These are phyloP conservation scores for Schlechtendalia chinensis DNA, from an alignment of 1,140 invertebrate genomes.

Conservation along the genomic window DNA sequence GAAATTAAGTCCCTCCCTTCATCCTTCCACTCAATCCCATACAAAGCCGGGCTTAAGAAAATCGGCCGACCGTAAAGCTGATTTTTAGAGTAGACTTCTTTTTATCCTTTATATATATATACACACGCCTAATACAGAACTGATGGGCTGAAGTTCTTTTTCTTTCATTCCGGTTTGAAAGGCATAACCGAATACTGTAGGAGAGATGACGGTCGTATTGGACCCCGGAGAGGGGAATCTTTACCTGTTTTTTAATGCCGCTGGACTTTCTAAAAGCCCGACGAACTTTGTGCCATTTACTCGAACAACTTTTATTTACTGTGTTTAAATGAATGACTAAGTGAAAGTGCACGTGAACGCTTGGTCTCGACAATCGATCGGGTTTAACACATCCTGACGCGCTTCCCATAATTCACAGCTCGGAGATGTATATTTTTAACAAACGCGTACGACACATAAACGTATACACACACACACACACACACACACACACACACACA, in stretches of 20 bases:
- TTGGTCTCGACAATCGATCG: neutral
- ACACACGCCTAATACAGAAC: slow-evolving; percentile 25
- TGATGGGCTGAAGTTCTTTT: slow-evolving; percentile 45
- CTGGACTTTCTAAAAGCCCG: slow-evolving; percentile 33
- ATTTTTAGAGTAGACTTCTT: slow-evolving; percentile 49
- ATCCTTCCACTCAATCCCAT: slow-evolving; percentile 12
- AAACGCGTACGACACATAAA: neutral
- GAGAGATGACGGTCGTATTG: neutral
- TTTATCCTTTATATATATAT: slow-evolving; percentile 38
- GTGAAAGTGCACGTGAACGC: neutral
- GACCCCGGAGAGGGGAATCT: neutral
- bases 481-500: neutral
- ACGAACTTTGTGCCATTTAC: slow-evolving; percentile 18
- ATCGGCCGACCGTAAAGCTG: slow-evolving; percentile 47
- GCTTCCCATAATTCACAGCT: neutral
- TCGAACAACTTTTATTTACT: slow-evolving; percentile 22
- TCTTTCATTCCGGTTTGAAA: slow-evolving; percentile 36
- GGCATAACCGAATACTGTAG: slow-evolving; percentile 32
- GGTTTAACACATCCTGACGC: neutral
- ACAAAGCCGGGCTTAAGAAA: slow-evolving; percentile 45
- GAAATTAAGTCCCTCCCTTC: slow-evolving; percentile 39
- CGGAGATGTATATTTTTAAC: slow-evolving; percentile 14
- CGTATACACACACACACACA: neutral
- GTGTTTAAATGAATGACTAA: slow-evolving; percentile 11
- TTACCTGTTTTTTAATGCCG: slow-evolving; percentile 41